A percentile compares a stretch with the other conserved stretches of the same genome.
These are phyloP conservation scores for Spinus olivaceus DNA, from an alignment of 2,797 vertebrate genomes.

Conservation along the genomic window DNA sequence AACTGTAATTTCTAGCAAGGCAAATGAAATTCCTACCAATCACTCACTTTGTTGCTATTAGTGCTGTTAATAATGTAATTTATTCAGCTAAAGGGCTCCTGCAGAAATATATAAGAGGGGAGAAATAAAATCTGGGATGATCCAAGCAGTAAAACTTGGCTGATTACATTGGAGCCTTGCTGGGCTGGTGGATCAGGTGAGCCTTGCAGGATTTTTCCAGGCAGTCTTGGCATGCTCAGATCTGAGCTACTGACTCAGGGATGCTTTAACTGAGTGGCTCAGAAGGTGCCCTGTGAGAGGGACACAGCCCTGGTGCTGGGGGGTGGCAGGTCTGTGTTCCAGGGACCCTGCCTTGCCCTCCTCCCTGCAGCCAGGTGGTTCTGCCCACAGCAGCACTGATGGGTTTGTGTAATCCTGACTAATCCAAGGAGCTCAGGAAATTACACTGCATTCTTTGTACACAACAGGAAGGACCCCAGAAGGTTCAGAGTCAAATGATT, in stretches of 20 bases:
- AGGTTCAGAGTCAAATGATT: background rate
- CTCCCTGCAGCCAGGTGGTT: background rate
- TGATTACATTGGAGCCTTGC: background rate
- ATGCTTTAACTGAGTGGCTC: rapidly evolving
- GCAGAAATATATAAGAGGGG: background rate
- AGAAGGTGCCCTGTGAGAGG: background rate
- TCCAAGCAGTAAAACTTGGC: background rate
- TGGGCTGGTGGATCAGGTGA: background rate
- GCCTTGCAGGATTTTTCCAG: background rate
- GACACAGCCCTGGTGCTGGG: background rate
- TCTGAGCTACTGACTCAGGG: background rate
- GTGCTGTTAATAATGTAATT: slow-evolving; percentile 15
- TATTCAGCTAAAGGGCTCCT: background rate
- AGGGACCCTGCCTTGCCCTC: background rate
- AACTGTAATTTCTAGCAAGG: background rate
- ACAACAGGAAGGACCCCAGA: background rate
- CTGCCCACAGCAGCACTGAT: background rate
- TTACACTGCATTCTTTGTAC: background rate
- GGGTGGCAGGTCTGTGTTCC: background rate
- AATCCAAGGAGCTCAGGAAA: background rate
- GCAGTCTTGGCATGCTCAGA: rapidly evolving
- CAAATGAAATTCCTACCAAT: slow-evolving; percentile 36
- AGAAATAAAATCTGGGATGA: background rate
- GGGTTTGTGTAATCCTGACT: background rate
- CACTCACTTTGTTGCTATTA: slow-evolving; percentile 1